Evolutionary conservation across 2,797 vertebrate genomes (phyloP), one percentile per base, ranked within the genome.

Genomic region (Acipenser oxyrinchus): DNA sequence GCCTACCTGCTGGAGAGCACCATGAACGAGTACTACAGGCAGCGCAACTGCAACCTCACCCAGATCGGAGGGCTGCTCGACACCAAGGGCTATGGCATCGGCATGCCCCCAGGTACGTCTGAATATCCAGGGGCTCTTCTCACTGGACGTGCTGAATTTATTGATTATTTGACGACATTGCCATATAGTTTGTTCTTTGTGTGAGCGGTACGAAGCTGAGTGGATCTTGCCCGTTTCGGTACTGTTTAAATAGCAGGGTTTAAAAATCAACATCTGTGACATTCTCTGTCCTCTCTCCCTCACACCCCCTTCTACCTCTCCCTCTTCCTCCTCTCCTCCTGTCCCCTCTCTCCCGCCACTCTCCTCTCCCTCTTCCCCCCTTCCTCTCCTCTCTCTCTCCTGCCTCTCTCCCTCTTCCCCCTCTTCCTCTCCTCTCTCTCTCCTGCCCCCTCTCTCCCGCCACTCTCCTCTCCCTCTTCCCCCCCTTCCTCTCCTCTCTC

Each of bases 61-160:
- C 95, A 98, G 90, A 88, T 98, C 70, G 96, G 96, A 70, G 95
- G 93, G 81, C 95, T 98, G 82, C 93, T 98, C 72, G 96, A 98
- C 90, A 97, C 96, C 86, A 98, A 95, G 87, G 95, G 95, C 78
- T 99, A 97, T 74, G 95, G 95, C 80, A 97, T 98, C 84, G 96
- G 94, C 83, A 95, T 96, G 73, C 96, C 96, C 68, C 93, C 98
- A 89, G 95, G 96, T 97, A 92, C 15, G 49, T 58, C 37, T 62
- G 37, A 37, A 37, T 37, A 37, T 37, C 2, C 4, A 37, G 23
- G 23, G 23, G 23, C 23, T 37, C 23, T 37, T 37, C 23, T 37
- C 23, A 37, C 2, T 37, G 23, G 23, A 37, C 2, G 23, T 37
- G 23, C 23, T 37, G 4, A 37, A 37, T 37, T 37, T 37, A 37